A percentile compares a stretch with the other conserved stretches of the same genome.
Evolutionary conservation across 2,888 invertebrate genomes (phyloP).

Genomic region (Chrysina gloriosa): DNA sequence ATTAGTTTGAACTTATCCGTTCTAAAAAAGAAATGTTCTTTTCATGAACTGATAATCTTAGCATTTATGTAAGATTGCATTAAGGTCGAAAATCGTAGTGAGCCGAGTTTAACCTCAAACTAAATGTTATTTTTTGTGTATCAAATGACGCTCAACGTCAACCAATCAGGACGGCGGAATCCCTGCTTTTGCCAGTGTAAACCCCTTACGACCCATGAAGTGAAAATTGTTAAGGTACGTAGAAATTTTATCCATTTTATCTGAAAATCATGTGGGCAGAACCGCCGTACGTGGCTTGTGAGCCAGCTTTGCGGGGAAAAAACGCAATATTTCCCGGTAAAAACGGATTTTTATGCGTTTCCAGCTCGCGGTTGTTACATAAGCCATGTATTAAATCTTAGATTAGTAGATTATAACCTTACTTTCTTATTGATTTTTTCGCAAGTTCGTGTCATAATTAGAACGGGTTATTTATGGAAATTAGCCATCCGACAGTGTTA

Average conservation of each 20-base stretch:
- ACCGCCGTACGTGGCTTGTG: constrained; percentile 53
- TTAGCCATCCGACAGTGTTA: constrained; percentile 5
- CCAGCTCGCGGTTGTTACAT: constrained; percentile 43
- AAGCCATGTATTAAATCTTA: constrained; percentile 50
- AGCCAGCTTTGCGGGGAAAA: constrained; percentile 48
- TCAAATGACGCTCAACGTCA: constrained; percentile 64
- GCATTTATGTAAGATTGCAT: constrained; percentile 42
- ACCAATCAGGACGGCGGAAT: constrained; percentile 62
- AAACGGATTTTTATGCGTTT: constrained; percentile 29
- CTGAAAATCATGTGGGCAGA: constrained; percentile 63
- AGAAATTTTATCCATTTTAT: constrained; percentile 67
- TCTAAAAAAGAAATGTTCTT: constrained; percentile 42
- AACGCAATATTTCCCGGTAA: constrained; percentile 48
- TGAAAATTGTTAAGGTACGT: constrained; percentile 67
- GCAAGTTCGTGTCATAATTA: constrained; percentile 27
- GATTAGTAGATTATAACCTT: constrained; percentile 58
- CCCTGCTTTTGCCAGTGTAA: constrained; percentile 63
- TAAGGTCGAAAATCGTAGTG: constrained; percentile 56
- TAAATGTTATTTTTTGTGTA: constrained; percentile 65
- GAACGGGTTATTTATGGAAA: constrained; percentile 23
- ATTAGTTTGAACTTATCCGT: constrained; percentile 48
- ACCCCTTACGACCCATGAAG: constrained; percentile 65
- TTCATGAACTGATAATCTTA: neutral
- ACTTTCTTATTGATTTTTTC: constrained; percentile 64
- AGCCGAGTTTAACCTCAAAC: constrained; percentile 59